These are phyloP conservation scores for Heliconius cydno DNA, from an alignment of 2,888 invertebrate genomes.

Conservation along the genomic window DNA sequence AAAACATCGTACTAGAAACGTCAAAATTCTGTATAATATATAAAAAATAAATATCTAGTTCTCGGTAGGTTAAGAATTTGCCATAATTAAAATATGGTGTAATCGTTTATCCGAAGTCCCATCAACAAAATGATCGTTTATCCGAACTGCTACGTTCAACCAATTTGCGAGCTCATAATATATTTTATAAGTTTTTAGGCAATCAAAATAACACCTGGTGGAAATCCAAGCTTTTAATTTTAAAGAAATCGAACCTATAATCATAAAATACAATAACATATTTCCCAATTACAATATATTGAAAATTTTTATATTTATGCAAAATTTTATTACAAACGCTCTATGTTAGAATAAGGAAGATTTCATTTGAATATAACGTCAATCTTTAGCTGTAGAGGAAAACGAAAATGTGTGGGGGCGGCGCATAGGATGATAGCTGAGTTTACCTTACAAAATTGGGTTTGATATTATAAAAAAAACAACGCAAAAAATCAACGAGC, in stretches of 20 bases:
- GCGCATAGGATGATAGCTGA: not conserved
- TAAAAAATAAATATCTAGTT: not conserved
- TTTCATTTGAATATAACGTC: slow-evolving; percentile 20
- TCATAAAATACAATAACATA: no score
- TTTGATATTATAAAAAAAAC: slow-evolving; percentile 20
- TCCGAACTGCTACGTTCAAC: not conserved
- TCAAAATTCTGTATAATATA: not conserved
- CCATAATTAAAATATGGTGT: no score
- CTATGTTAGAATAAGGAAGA: not conserved
- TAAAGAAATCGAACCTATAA: no score
- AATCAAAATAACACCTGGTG: not conserved
- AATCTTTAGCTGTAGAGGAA: not conserved
- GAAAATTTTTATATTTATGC: no score
- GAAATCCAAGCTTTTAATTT: not conserved
- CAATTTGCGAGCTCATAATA: no score
- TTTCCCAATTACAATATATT: no score
- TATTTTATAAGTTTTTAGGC: not conserved
- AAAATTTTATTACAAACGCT: not conserved
- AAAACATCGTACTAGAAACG: slow-evolving; percentile 49
- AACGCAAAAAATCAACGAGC: not conserved
- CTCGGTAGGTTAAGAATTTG: no score
- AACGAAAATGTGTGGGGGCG: slow-evolving; percentile 6
- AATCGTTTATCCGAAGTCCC: no score
- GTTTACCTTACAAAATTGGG: slow-evolving; percentile 17
- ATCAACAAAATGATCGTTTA: not conserved